Base-by-base conservation (phyloP, 2,113 vertebrate genomes). In the Pelobates fuscus region DNA sequence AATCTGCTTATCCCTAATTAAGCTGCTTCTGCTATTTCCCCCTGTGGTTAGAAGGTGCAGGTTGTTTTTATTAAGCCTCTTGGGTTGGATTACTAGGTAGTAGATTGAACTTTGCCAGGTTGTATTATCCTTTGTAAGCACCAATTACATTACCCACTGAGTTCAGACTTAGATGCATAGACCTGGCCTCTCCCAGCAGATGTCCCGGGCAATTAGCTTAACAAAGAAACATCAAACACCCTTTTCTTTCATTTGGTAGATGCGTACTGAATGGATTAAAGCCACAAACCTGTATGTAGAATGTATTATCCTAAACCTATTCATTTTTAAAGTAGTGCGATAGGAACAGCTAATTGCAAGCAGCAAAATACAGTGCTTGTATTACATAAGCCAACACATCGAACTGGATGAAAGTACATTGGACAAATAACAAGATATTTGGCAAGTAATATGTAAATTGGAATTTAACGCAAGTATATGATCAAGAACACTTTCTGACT, bases 71-170 rank as follows among this genome's bases (percentile, higher is more conserved):
- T 12, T 49, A 64, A 25, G 15, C 24, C 41, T 71, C 58, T 62
- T 23, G 43, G 37, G 32, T 25, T 8, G 25, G 69, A 71, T 61
- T 61, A 49, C 21, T 6, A 32, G 17, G 27, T 17, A 3, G 25
- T 60, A 61, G 24, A 37, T 61, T 54, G 58, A 5, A 32, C 10
- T n/a, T 62, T 62, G 62, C 23, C 20, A 30, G 18, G n/a, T 10
- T 5, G 8, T 15, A 5, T 32, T 62, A 49, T 71, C 69, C 58
- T 21, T 62, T 71, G 20, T 32, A 61, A 49, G 69, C n/a, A 71
- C 57, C 58, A 71, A 62, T 71, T 61, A 46, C 30, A 71, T 62
- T 49, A 61, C 26, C 25, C n/a, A 21, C 21, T 29, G 12, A 44
- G 24, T 71, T 15, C 57, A 49, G 20, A 43, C 32, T 70, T 43